Percentiles rank a stretch among this genome's conserved stretches.
Evolutionary conservation across 2,797 vertebrate genomes (phyloP).

Genomic region (Aulostomus chinensis): DNA sequence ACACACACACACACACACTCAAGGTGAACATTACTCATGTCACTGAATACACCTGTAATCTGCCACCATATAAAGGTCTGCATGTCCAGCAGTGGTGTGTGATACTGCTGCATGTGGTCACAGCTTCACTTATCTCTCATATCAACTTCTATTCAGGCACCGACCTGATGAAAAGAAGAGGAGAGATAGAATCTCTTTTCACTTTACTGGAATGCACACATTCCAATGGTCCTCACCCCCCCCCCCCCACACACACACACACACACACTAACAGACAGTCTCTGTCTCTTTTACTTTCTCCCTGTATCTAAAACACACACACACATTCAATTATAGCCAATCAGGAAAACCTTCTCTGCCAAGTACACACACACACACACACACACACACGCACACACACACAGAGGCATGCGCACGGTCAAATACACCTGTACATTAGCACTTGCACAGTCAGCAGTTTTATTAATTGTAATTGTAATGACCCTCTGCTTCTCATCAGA

Average conservation of each 20-base stretch:
- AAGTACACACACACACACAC: background rate
- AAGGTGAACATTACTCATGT: background rate
- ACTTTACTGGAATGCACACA: conserved; percentile 38
- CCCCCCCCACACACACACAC: background rate
- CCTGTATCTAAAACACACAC: too few relatives aligned
- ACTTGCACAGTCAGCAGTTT: conserved; percentile 25
- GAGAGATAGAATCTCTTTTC: conserved; percentile 49
- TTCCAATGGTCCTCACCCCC: conserved; percentile 11
- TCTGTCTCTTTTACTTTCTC: too few relatives aligned
- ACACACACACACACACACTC: too few relatives aligned
- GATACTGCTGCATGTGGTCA: conserved; percentile 21
- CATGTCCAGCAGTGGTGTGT: conserved; percentile 27
- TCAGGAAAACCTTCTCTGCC: too few relatives aligned
- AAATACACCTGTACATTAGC: conserved; percentile 35
- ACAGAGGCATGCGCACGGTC: background rate
- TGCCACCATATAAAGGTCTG: background rate
- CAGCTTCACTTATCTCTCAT: conserved; percentile 53
- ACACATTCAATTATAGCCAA: conserved; percentile 18
- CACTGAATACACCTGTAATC: background rate
- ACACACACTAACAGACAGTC: too few relatives aligned
- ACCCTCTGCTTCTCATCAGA: conserved; percentile 45
- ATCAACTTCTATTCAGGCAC: conserved; percentile 37
- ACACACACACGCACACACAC: conserved; percentile 5
- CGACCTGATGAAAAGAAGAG: conserved; percentile 50
- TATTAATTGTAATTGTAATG: conserved; percentile 32